These are phyloP conservation scores for Corythornis vintsioides DNA, from an alignment of 2,113 vertebrate species.

Conservation along the genomic window DNA sequence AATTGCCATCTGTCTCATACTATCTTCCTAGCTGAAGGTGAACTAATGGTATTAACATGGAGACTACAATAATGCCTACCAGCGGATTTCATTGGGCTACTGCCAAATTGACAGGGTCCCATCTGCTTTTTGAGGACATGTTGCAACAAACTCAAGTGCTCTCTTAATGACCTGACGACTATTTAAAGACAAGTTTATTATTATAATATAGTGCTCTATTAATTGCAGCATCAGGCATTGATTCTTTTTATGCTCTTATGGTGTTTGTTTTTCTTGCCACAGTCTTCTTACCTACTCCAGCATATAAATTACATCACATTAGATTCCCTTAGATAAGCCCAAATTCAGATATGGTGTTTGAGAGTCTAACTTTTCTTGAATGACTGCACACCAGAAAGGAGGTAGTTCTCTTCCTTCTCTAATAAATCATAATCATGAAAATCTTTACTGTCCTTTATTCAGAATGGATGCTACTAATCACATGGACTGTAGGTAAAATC, in stretches of 20 bases:
- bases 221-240: constrained; percentile 15
- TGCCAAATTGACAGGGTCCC: not conserved
- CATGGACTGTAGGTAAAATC: not conserved
- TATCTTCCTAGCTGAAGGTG: constrained; percentile 23
- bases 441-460: not conserved
- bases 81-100: constrained; percentile 6
- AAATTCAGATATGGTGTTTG: not conserved
- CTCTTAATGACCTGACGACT: constrained; percentile 58
- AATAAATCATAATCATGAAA: not conserved
- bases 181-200: constrained; percentile 55
- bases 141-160: constrained; percentile 50
- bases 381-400: not conserved
- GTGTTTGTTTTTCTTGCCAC: not conserved
- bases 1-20: constrained; percentile 55
- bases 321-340: not conserved
- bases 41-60: not conserved
- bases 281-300: not conserved
- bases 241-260: not conserved
- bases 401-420: not conserved
- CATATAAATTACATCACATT: not conserved
- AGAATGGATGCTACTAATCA: not conserved
- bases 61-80: not conserved
- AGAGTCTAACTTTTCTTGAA: not conserved
- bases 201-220: constrained; percentile 9
- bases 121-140: constrained; percentile 57